These are phyloP conservation scores for Archips crataeganus DNA, from an alignment of 2,888 invertebrate species.

Conservation along the genomic window DNA sequence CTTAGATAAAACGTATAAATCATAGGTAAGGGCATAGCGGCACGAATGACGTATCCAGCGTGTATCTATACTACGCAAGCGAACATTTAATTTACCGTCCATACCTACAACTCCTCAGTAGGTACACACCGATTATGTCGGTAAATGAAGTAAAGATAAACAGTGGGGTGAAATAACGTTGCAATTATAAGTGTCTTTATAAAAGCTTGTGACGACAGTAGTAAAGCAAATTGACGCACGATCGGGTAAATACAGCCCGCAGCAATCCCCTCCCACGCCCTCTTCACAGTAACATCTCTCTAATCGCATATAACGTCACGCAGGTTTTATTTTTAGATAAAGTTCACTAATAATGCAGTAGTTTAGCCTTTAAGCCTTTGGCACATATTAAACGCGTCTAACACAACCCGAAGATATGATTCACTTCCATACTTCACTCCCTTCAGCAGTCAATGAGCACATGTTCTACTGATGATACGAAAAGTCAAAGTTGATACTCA, in stretches of 20 bases:
- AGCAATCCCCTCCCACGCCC: constrained; percentile 68
- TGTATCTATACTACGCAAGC: neutral
- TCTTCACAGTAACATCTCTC: constrained; percentile 63
- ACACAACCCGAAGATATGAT: constrained; percentile 15
- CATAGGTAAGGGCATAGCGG: constrained; percentile 12
- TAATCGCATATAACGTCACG: constrained; percentile 41
- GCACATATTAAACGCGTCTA: constrained; percentile 4
- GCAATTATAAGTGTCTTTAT: constrained; percentile 31
- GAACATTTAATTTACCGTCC: neutral
- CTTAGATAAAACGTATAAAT: neutral
- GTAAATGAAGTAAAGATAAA: constrained; percentile 38
- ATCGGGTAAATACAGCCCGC: constrained; percentile 56
- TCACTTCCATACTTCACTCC: constrained; percentile 15
- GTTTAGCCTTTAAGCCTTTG: constrained; percentile 11
- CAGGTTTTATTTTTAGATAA: constrained; percentile 35
- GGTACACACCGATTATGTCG: neutral
- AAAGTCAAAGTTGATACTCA: constrained; percentile 61
- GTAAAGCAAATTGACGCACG: constrained; percentile 79
- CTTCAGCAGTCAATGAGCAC: constrained; percentile 39
- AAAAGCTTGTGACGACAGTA: constrained; percentile 71
- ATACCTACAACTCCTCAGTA: neutral
- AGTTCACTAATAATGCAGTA: constrained; percentile 26
- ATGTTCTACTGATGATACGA: constrained; percentile 49
- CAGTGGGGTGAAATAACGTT: constrained; percentile 34
- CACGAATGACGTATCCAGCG: constrained; percentile 33